phyloP scores from a whole-genome alignment of 1,140 invertebrate species.

The Copidosoma floridanum region DNA sequence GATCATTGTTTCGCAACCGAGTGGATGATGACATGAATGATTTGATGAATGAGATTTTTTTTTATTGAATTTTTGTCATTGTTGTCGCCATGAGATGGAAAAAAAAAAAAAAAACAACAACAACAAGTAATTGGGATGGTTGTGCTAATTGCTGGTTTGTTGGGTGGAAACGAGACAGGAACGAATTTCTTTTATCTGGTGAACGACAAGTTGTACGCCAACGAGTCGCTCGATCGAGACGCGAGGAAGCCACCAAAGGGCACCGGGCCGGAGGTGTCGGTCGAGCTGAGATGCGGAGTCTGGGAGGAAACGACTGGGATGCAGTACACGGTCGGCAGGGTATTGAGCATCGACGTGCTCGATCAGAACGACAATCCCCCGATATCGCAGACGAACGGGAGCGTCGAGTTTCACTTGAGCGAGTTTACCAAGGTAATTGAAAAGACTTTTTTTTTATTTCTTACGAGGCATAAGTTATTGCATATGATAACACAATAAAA shows the following conservation, averaged over 20 bases:
- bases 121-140: too few relatives aligned
- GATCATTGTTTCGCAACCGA: too few relatives aligned
- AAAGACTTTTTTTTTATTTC: too few relatives aligned
- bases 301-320: slow-evolving; percentile 35
- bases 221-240: slow-evolving; percentile 44
- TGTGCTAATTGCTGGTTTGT: too few relatives aligned
- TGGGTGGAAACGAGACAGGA: too few relatives aligned
- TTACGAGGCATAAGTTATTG: too few relatives aligned
- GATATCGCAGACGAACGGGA: slow-evolving; percentile 37
- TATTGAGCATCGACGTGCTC: slow-evolving; percentile 41
- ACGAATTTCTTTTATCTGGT: slow-evolving; percentile 43
- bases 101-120: background rate
- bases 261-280: slow-evolving; percentile 37
- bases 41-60: too few relatives aligned
- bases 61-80: too few relatives aligned
- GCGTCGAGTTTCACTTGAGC: slow-evolving; percentile 36
- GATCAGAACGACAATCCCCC: slow-evolving; percentile 56
- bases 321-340: slow-evolving; percentile 36
- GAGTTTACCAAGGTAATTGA: slow-evolving; percentile 41
- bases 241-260: slow-evolving; percentile 36
- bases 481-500: too few relatives aligned
- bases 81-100: too few relatives aligned
- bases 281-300: slow-evolving; percentile 45
- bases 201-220: slow-evolving; percentile 37
- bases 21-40: too few relatives aligned